These are phyloP conservation scores for Centruroides vittatus DNA, from an alignment of 1,140 invertebrate genomes.

Conservation along the genomic window DNA sequence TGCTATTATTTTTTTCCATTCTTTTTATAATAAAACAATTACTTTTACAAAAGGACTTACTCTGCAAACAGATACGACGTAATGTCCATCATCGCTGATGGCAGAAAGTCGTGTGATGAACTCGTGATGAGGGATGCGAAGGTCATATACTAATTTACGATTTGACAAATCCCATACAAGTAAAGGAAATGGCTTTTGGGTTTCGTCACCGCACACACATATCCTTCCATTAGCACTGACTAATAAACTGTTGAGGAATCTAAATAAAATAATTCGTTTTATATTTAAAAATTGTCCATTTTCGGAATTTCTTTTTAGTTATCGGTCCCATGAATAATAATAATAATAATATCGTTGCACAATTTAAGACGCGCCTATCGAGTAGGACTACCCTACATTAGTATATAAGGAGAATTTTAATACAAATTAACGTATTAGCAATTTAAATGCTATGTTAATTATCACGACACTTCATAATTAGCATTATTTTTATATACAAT, in stretches of 20 bases:
- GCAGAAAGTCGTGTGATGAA: conserved; percentile 66
- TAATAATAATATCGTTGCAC: too few species aligned
- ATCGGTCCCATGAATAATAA: too few species aligned
- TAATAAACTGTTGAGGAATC: conserved; percentile 72
- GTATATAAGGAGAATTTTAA: too few species aligned
- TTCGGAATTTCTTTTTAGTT: too few species aligned
- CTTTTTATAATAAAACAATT: neutral
- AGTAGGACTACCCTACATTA: too few species aligned
- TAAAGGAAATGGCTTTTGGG: conserved; percentile 75
- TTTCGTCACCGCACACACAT: conserved; percentile 77
- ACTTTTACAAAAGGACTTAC: conserved; percentile 22
- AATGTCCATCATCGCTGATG: conserved; percentile 68
- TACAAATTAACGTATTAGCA: too few species aligned
- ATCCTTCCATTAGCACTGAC: conserved; percentile 74
- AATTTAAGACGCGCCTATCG: too few species aligned
- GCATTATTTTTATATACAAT: too few species aligned
- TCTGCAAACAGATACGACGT: conserved; percentile 42
- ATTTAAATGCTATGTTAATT: too few species aligned
- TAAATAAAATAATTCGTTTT: conserved; percentile 18
- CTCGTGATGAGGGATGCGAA: conserved; percentile 74
- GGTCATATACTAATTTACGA: conserved; percentile 66
- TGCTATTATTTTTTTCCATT: neutral
- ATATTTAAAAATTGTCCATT: too few species aligned
- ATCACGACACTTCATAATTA: too few species aligned
- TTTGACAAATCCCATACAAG: conserved; percentile 74